Percentiles rank a stretch among this genome's conserved stretches.
Conservation (phyloP, 64 coral and sea anemone genomes). For the Acropora yongei region DNA sequence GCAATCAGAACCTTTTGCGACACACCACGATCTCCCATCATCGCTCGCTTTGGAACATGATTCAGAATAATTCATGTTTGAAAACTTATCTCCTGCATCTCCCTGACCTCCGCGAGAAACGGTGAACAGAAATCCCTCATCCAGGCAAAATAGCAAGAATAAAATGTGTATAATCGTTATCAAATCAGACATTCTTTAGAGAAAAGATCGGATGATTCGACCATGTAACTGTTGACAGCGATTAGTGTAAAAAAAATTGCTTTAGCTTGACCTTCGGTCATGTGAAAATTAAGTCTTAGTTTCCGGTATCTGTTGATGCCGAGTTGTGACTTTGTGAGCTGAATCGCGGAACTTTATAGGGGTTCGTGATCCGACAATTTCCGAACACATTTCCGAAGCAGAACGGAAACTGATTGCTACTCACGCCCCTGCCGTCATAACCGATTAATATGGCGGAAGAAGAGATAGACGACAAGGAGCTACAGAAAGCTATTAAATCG, state of each 20-base stretch:
- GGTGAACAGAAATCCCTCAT: constrained; percentile 13
- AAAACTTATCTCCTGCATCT: not conserved
- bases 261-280: no score
- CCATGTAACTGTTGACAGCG: not conserved
- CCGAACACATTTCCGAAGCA: no score
- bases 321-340: no score
- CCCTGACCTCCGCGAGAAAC: not conserved
- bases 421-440: not conserved
- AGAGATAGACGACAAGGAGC: not conserved
- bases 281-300: not conserved
- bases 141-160: not conserved
- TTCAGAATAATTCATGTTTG: constrained; percentile 15
- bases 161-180: not conserved
- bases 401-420: not conserved
- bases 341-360: no score
- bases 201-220: not conserved
- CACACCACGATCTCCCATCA: not conserved
- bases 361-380: no score
- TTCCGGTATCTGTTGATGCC: constrained; percentile 33
- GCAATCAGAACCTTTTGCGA: constrained; percentile 16
- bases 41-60: not conserved
- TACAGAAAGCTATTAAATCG: constrained; percentile 11
- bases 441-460: not conserved
- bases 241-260: no score
- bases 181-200: not conserved